These are phyloP conservation scores for Drosophila aldrichi DNA, from an alignment of 2,888 invertebrate species.

Conservation along the genomic window DNA sequence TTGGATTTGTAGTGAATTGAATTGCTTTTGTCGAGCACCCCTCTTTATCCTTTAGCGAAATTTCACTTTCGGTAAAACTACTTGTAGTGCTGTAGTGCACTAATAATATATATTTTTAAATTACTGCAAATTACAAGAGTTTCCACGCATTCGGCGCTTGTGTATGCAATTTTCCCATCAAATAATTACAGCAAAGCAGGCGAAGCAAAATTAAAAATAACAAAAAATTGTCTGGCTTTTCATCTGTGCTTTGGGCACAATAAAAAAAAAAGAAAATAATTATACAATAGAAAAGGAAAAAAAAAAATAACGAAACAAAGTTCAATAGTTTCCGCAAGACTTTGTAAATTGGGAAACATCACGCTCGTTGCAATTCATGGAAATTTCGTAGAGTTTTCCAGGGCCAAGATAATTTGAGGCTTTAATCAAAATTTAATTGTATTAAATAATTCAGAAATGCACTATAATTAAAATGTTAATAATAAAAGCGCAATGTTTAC, in stretches of 20 bases:
- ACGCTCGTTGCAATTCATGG: conserved; percentile 6
- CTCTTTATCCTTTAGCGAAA: conserved; percentile 8
- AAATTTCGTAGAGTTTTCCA: not conserved
- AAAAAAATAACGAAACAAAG: conserved; percentile 20
- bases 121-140: conserved; percentile 46
- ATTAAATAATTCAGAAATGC: not conserved
- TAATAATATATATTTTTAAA: conserved; percentile 50
- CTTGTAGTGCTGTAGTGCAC: conserved; percentile 17
- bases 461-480: not conserved
- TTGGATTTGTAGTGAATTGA: not conserved
- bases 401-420: not conserved
- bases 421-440: not conserved
- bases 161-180: conserved; percentile 48
- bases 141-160: conserved; percentile 29
- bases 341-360: conserved; percentile 17
- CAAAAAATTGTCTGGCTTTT: conserved; percentile 5
- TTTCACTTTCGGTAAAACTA: conserved; percentile 30
- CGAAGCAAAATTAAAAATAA: conserved; percentile 42
- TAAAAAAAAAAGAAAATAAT: conserved; percentile 23
- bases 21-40: not conserved
- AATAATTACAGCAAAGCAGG: conserved; percentile 30
- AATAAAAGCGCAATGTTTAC: not conserved
- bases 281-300: conserved; percentile 18
- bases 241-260: conserved; percentile 11
- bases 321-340: conserved; percentile 45